Conservation (phyloP, 2,888 invertebrate genomes). For the Geophilus truncorum region DNA sequence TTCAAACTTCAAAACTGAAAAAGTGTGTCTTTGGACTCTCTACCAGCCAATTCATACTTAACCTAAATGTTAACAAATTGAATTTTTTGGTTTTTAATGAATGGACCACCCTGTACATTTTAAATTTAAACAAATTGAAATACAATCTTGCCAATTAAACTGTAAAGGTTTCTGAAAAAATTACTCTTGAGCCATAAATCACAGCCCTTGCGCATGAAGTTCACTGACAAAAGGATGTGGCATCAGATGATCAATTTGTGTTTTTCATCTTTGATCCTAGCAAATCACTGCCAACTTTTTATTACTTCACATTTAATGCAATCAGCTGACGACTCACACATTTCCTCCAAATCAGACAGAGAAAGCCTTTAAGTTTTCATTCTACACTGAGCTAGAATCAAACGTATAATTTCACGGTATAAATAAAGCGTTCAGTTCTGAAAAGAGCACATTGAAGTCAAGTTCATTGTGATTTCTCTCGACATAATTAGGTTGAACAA, state of each 20-base stretch:
- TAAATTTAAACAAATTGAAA: too few species aligned
- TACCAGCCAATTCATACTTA: too few species aligned
- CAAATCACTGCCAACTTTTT: neutral
- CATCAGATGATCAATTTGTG: neutral
- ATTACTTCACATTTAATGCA: neutral
- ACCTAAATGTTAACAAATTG: too few species aligned
- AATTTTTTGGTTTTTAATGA: too few species aligned
- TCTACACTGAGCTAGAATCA: neutral
- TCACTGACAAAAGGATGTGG: neutral
- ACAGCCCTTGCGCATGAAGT: too few species aligned
- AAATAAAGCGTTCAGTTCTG: too few species aligned
- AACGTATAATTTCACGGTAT: neutral
- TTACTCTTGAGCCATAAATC: too few species aligned
- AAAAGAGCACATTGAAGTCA: neutral
- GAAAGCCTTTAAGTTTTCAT: neutral
- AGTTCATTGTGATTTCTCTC: neutral
- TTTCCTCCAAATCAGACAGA: neutral
- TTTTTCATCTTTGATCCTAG: neutral
- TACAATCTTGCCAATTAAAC: too few species aligned
- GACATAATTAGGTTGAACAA: neutral
- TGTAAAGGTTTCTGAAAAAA: too few species aligned
- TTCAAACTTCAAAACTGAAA: too few species aligned
- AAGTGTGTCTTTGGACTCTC: too few species aligned
- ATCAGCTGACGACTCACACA: neutral
- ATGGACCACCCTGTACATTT: too few species aligned